These are phyloP conservation scores for Cherax quadricarinatus DNA, from an alignment of 1,140 invertebrate genomes.

Conservation along the genomic window DNA sequence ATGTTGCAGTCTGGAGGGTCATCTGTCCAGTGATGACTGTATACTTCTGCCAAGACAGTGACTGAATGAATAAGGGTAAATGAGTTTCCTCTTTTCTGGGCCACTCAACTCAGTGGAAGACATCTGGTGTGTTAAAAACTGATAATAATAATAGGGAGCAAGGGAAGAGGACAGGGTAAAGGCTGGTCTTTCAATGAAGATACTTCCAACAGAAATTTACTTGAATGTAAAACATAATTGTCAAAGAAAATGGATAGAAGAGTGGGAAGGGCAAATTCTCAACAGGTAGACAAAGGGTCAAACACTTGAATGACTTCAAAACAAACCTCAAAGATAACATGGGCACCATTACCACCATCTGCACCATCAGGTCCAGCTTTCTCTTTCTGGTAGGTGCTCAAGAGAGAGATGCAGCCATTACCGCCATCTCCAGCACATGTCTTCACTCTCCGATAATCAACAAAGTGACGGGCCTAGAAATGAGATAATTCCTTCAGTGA, in stretches of 20 bases:
- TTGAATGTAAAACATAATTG: neutral
- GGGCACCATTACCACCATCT: slow-evolving; percentile 97
- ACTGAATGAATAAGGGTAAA: too few relatives aligned
- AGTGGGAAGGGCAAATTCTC: neutral
- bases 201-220: too few relatives aligned
- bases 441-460: slow-evolving; percentile 78
- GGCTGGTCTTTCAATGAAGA: too few relatives aligned
- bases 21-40: too few relatives aligned
- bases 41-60: too few relatives aligned
- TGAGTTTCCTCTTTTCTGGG: too few relatives aligned
- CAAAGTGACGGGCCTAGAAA: slow-evolving; percentile 63
- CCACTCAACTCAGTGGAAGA: too few relatives aligned
- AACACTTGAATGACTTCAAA: neutral
- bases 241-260: neutral
- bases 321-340: slow-evolving; percentile 90
- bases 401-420: slow-evolving; percentile 92
- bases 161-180: too few relatives aligned
- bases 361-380: slow-evolving; percentile 96
- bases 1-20: too few relatives aligned
- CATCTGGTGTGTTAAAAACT: too few relatives aligned
- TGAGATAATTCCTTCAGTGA: neutral
- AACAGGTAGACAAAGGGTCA: too few relatives aligned
- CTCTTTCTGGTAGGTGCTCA: slow-evolving; percentile 87
- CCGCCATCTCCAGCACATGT: slow-evolving; percentile 92
- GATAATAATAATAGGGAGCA: neutral